Conservation (phyloP, 2,888 invertebrate species). For the Dimorphilus gyrociliatus region DNA sequence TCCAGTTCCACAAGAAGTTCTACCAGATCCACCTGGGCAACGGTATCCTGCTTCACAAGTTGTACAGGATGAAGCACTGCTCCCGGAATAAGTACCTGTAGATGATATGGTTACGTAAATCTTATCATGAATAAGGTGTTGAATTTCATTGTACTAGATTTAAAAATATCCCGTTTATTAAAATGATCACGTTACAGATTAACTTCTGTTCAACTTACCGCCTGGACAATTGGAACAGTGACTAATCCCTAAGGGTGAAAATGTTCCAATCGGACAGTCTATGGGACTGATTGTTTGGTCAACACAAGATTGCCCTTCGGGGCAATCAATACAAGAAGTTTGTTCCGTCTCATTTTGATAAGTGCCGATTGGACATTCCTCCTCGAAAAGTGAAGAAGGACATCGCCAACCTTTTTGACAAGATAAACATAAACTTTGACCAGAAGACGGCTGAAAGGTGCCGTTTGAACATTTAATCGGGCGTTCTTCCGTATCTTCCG, state of each 20-base stretch:
- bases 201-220: no score
- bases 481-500: no score
- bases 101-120: no score
- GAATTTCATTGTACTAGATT: no score
- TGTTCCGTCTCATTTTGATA: slow-evolving; percentile 23
- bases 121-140: no score
- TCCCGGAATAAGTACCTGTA: slow-evolving; percentile 4
- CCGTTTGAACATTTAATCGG: no score
- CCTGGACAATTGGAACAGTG: slow-evolving; percentile 10
- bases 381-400: no score
- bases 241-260: slow-evolving; percentile 7
- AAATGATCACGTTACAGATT: no score
- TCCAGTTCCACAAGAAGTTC: slow-evolving; percentile 10
- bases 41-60: slow-evolving; percentile 14
- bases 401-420: no score
- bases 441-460: no score
- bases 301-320: slow-evolving; percentile 10
- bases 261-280: slow-evolving; percentile 12
- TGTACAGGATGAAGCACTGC: slow-evolving; percentile 7
- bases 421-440: no score
- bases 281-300: slow-evolving; percentile 6
- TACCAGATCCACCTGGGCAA: slow-evolving; percentile 9
- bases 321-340: slow-evolving; percentile 11
- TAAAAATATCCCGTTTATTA: no score
- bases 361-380: slow-evolving; percentile 24